Evolutionary conservation across 2,113 vertebrate species (phyloP).

Genomic region (Burhinus bistriatus): DNA sequence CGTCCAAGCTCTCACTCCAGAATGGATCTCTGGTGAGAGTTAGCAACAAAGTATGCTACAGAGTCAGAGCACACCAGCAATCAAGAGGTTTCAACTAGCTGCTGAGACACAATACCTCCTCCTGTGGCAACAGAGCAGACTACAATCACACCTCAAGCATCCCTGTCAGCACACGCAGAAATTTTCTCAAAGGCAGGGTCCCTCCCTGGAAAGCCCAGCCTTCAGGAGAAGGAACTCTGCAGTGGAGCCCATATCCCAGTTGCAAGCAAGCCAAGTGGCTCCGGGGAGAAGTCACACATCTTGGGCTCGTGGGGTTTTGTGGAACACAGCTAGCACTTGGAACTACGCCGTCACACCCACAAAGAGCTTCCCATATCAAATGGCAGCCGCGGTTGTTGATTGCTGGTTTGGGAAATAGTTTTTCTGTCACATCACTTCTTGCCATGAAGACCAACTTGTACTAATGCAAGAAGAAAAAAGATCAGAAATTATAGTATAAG

Average conservation of each 20-base stretch:
- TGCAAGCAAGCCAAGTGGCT: not conserved
- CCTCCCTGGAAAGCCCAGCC: not conserved
- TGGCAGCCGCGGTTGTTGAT: not conserved
- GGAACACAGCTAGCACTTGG: not conserved
- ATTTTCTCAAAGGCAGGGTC: not conserved
- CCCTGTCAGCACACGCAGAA: not conserved
- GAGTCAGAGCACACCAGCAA: not conserved
- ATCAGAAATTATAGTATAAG: not conserved
- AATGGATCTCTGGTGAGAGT: not conserved
- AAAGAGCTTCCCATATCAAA: not conserved
- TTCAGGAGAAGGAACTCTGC: not conserved
- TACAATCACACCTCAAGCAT: not conserved
- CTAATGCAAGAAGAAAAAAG: not conserved
- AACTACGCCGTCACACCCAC: not conserved
- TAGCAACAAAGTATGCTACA: not conserved
- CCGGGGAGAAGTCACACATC: not conserved
- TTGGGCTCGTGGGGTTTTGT: too few species aligned
- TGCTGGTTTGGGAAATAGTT: not conserved
- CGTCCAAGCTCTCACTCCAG: not conserved
- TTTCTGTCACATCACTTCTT: not conserved
- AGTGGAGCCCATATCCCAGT: not conserved
- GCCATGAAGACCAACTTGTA: not conserved
- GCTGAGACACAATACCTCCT: not conserved
- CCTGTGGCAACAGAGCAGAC: not conserved
- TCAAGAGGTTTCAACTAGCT: not conserved